Base-by-base conservation (phyloP, 2,113 vertebrate genomes). In the Syrrhaptes paradoxus region DNA sequence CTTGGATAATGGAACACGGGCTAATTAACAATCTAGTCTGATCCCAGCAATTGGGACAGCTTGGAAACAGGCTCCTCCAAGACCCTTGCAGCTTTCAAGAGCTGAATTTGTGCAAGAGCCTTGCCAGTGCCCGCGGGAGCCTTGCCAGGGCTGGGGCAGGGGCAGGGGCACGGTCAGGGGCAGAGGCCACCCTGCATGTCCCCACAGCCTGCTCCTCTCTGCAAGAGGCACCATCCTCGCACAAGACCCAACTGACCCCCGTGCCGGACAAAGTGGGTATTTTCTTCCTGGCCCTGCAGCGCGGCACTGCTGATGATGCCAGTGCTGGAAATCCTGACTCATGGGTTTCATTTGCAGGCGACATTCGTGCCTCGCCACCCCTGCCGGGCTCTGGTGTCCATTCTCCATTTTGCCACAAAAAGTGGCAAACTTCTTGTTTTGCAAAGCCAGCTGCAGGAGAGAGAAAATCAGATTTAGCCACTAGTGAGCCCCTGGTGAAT, bases 321-420 rank as follows among this genome's bases (percentile, higher is more conserved):
- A 0, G 2, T 0, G 2, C 72, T 71, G 85, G 67, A 36, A 81
- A n/a, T 10, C 36, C 49, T 84, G 84, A 68, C 84, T 68, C 80
- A 63, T 20, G 1, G 34, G 25, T 29, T 34, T 18, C 8, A 36
- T 36, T 9, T 15, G 9, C 58, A 72, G 80, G 76, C n/a, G 4
- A 28, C 0, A 6, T 15, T 11, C 0, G 0, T 16, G 58, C 54
- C 62, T 7, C 5, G 2, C 46, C 29, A 1, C 48, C 72, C 41
- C 41, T 1, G 0, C 26, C 9, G 1, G 66, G 25, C 2, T 1
- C 54, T 9, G 6, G 5, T 17, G 25, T 9, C 11, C 41, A 0
- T 28, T 51, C 28, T 57, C 32, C 8, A 1, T 58, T 78, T 62
- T 45, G 41, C 66, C 52, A 51, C 25, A 36, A 18, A 11, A 68